Evolutionary conservation across 2,888 invertebrate species (phyloP).

Genomic region (Drosophila crucigera): DNA sequence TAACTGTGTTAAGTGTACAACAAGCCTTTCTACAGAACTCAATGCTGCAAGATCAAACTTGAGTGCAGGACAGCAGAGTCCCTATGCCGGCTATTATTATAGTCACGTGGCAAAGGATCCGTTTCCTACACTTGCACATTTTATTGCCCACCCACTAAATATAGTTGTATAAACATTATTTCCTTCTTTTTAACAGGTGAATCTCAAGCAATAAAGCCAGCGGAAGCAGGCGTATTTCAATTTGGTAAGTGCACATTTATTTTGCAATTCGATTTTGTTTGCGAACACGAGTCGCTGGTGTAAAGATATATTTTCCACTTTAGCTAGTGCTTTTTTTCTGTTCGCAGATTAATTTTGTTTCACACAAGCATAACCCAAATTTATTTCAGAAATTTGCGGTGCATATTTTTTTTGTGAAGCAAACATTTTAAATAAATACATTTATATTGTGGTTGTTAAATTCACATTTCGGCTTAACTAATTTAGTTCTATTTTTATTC

Average conservation of each 20-base stretch:
- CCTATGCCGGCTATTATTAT: conserved; percentile 29
- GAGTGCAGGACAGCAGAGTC: conserved; percentile 11
- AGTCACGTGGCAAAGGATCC: conserved; percentile 47
- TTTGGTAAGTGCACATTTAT: conserved; percentile 45
- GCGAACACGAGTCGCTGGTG: conserved; percentile 84
- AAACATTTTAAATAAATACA: conserved; percentile 39
- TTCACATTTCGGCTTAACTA: neutral
- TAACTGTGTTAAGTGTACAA: conserved; percentile 69
- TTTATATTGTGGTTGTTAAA: neutral
- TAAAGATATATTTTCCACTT: conserved; percentile 75
- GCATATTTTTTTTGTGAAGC: conserved; percentile 81
- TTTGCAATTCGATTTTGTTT: neutral
- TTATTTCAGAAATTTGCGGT: conserved; percentile 78
- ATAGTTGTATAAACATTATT: neutral
- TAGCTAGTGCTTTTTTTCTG: conserved; percentile 83
- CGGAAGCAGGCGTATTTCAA: conserved; percentile 5
- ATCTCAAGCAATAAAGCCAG: neutral
- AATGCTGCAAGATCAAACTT: conserved; percentile 71
- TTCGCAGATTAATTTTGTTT: conserved; percentile 80
- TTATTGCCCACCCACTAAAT: neutral
- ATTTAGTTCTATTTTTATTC: neutral
- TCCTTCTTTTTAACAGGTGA: conserved; percentile 54
- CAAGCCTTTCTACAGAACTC: conserved; percentile 73
- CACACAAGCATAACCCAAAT: conserved; percentile 84
- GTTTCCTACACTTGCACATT: conserved; percentile 17